Conservation (phyloP, 2,797 vertebrate genomes). For the Amniataba percoides region DNA sequence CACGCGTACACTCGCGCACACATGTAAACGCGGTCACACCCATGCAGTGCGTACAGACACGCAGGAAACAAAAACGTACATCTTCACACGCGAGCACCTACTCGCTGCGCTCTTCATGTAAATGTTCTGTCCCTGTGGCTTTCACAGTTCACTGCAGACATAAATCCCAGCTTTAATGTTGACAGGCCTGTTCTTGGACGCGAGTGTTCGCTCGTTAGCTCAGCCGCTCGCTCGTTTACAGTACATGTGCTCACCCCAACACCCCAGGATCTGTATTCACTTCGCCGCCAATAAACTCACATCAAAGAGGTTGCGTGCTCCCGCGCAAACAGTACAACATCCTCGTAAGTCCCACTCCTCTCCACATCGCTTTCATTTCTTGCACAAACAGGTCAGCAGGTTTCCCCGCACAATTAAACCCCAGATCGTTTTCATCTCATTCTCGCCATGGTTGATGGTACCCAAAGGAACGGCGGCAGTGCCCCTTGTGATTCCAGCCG, state of each 20-base stretch:
- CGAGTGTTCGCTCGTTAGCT: constrained; percentile 51
- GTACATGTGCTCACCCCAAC: constrained; percentile 34
- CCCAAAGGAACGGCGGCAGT: constrained; percentile 35
- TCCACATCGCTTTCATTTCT: constrained; percentile 46
- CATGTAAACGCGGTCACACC: not conserved
- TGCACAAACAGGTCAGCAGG: constrained; percentile 57
- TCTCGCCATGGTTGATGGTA: constrained; percentile 37
- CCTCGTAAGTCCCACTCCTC: constrained; percentile 40
- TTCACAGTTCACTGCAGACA: constrained; percentile 61
- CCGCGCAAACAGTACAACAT: constrained; percentile 45
- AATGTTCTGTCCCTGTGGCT: constrained; percentile 61
- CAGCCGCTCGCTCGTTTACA: constrained; percentile 50
- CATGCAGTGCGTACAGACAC: not conserved
- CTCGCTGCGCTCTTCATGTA: constrained; percentile 38
- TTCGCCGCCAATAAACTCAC: constrained; percentile 66
- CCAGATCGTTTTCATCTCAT: constrained; percentile 23
- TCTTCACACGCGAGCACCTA: not conserved
- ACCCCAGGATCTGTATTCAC: constrained; percentile 50
- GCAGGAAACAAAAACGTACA: not conserved
- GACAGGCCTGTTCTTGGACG: constrained; percentile 49
- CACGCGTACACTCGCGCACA: constrained; percentile 15
- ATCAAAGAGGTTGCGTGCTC: constrained; percentile 61
- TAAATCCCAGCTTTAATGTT: constrained; percentile 68
- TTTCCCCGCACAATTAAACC: constrained; percentile 44
- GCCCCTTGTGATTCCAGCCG: constrained; percentile 16